Evolutionary conservation across 2,888 invertebrate species (phyloP), one percentile per base, ranked within the genome.

Genomic region (Morpho deidamia): DNA sequence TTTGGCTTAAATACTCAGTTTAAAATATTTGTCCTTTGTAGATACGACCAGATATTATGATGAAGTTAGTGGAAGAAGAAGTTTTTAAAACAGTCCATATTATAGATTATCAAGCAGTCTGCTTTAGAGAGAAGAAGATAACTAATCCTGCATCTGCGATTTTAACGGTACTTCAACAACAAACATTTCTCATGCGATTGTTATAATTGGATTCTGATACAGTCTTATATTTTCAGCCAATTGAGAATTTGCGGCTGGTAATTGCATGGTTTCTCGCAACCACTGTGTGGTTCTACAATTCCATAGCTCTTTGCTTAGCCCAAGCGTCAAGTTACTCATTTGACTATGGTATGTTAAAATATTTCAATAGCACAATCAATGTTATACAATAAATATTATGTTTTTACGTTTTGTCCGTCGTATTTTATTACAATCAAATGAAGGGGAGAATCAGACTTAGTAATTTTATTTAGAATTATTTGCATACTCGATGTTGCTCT

Each of bases 31-130:
- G 23, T 23, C 23, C 23, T 4, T 50, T 50, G 35, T 64, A 89
- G 89, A 68, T 88, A 37, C 92, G 95, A 59, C 93, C 94, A 2
- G 92, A 93, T 43, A 92, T 97, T 23, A 96, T 97, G 95, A 86
- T 91, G 53, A 92, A 91, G 65, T 81, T 96, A 47, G 91, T 97
- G 0, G 91, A 93, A 55, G 94, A 95, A 58, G 93, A 93, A 8
- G 93, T 97, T 37, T 97, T 93, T 77, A 93, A 92, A 64, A 90
- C 92, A 52, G 92, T 96, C 9, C 91, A 92, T 51, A 92, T 97
- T 51, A 94, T 94, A 62, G 97, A 97, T 78, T 97, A 97, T 74
- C 97, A 97, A 81, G 96, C 95, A 0, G 95, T 97, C 12, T 97
- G 97, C 77, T 95, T 96, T 67, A 92, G 94, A 61, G 91, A 91